Evolutionary conservation across 2,113 vertebrate species (phyloP).

Genomic region (Polypterus senegalus): DNA sequence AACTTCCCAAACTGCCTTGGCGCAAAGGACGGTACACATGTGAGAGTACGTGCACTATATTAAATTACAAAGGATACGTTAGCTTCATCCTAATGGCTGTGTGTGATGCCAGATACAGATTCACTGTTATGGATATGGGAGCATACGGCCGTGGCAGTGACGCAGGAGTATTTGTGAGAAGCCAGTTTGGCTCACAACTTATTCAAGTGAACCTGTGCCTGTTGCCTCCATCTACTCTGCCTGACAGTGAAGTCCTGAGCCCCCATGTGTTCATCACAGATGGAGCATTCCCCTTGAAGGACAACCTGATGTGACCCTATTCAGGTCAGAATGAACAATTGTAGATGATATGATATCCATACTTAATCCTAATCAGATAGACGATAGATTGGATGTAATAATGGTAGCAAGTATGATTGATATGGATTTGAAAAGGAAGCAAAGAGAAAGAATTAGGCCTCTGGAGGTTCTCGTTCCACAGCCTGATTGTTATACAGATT

Average conservation of each 20-base stretch:
- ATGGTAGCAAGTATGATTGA: no score
- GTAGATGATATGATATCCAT: no score
- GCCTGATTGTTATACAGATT: no score
- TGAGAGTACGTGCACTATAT: slow-evolving; percentile 6
- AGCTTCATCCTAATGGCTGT: slow-evolving; percentile 16
- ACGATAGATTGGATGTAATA: no score
- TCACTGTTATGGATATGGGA: slow-evolving; percentile 18
- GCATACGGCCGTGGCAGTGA: slow-evolving; percentile 14
- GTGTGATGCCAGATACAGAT: slow-evolving; percentile 15
- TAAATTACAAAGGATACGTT: slow-evolving; percentile 19
- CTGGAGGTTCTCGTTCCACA: no score
- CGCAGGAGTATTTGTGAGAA: slow-evolving; percentile 13
- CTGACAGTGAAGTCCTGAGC: no score
- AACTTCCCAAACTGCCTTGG: slow-evolving; percentile 20
- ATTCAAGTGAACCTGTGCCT: no score
- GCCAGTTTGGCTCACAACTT: no score
- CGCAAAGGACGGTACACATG: slow-evolving; percentile 14
- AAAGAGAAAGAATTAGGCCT: no score
- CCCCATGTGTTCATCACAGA: slow-evolving; percentile 9
- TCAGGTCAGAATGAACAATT: background rate
- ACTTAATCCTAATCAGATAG: no score
- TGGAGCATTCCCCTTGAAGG: slow-evolving; percentile 14
- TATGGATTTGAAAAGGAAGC: no score
- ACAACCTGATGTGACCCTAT: slow-evolving; percentile 6
- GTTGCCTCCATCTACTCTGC: no score